Evolutionary conservation across 2,888 invertebrate species (phyloP), one percentile per base, ranked within the genome.

Genomic region (Eupithecia insigniata): DNA sequence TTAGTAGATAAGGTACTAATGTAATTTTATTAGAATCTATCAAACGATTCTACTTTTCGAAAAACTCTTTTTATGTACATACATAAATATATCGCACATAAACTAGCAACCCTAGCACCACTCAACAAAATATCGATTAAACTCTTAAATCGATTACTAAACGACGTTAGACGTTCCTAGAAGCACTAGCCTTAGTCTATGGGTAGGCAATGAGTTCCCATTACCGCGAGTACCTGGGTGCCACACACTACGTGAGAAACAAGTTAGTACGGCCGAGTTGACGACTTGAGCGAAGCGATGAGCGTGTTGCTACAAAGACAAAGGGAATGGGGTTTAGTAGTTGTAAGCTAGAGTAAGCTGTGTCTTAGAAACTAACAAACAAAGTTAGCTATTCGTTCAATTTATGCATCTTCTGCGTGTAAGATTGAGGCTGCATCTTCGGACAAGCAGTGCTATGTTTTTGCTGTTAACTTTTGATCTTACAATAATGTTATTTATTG

Each of bases 171-270:
- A 55, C 26, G 36, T 67, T 70, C 69, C 28, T 64, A 70, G 73
- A 70, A 73, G 51, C 30, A 32, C n/a, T 30, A n/a, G 32, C 18
- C 43, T 22, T n/a, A 64, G 64, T 22, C 66, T 64, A 65, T 55
- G 46, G 61, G 30, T 62, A 55, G 67, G 34, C 62, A 62, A 66
- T 70, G 51, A 51, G 39, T 74, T 73, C 70, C 51, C 68, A 71
- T 70, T 74, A 74, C 51, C 16, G 66, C 7, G 8, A n/a, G 51
- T 71, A 68, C 64, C 32, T 43, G 70, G 39, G 39, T 69, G 43
- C 74, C 74, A 71, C 74, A 74, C 73, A 70, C 73, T 68, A 71
- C 71, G 74, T 74, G 74, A 69, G 74, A 71, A 46, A 66, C 61
- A 30, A 71, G 68, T n/a, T 70, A 46, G 22, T 66, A 46, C 64